Conservation (phyloP, 2,888 invertebrate genomes). For the Mechanitis mazaeus region DNA sequence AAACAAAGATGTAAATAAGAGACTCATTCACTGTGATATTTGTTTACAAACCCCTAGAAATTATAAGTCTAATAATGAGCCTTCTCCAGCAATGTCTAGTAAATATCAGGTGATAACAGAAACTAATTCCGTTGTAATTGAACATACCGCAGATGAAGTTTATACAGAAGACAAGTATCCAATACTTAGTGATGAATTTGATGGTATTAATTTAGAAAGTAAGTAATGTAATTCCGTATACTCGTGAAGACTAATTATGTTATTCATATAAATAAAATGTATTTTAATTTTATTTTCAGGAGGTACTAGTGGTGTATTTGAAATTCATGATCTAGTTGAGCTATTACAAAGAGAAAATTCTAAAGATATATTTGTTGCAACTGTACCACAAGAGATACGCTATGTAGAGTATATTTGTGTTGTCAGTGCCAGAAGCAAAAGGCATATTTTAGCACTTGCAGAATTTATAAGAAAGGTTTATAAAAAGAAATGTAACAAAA, state of each 20-base stretch:
- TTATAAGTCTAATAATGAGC: constrained; percentile 48
- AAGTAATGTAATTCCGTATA: constrained; percentile 39
- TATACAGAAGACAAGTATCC: constrained; percentile 45
- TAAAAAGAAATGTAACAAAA: constrained; percentile 80
- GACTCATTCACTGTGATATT: constrained; percentile 55
- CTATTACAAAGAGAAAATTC: constrained; percentile 86
- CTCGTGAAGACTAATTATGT: not conserved
- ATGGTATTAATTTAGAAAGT: constrained; percentile 78
- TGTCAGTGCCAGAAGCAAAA: constrained; percentile 83
- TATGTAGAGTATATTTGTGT: constrained; percentile 92
- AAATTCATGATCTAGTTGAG: constrained; percentile 89
- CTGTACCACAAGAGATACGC: constrained; percentile 82
- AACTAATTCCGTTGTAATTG: constrained; percentile 80
- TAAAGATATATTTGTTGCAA: constrained; percentile 86
- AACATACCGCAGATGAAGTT: constrained; percentile 84
- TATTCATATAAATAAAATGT: not conserved
- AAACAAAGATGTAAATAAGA: constrained; percentile 21
- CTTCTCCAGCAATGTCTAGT: constrained; percentile 67
- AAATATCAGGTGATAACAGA: constrained; percentile 85
- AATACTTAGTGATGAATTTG: constrained; percentile 77
- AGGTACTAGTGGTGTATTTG: constrained; percentile 89
- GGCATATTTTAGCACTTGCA: constrained; percentile 85
- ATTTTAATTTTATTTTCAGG: constrained; percentile 72
- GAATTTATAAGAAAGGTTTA: constrained; percentile 85
- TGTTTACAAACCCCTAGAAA: constrained; percentile 58